Conservation (phyloP, 2,888 invertebrate species). For the Erebia epiphron region DNA sequence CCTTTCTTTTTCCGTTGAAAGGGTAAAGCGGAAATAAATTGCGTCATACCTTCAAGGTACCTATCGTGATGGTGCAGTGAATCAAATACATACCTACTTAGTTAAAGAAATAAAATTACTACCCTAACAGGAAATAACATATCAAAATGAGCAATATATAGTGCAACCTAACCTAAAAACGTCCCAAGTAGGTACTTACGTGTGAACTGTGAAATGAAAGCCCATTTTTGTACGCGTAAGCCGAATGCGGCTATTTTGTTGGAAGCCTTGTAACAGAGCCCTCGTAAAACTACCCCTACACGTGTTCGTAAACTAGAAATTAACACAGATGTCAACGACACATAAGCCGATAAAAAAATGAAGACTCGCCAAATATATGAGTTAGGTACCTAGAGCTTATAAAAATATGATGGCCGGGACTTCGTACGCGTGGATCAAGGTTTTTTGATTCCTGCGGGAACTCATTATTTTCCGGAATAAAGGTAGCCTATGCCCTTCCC, state of each 20-base stretch:
- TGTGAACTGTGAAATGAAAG: not conserved
- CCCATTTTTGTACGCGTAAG: not conserved
- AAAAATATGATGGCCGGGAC: not conserved
- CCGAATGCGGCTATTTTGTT: slow-evolving; percentile 2
- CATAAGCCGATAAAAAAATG: slow-evolving; percentile 15
- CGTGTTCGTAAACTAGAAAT: slow-evolving; percentile 20
- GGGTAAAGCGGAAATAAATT: slow-evolving; percentile 14
- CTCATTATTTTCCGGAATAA: too few relatives aligned
- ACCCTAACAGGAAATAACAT: not conserved
- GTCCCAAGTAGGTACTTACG: not conserved
- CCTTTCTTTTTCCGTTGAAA: slow-evolving; percentile 7
- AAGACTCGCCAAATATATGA: slow-evolving; percentile 5
- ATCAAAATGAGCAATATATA: not conserved
- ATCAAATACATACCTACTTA: not conserved
- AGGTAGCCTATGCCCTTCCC: too few relatives aligned
- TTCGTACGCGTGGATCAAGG: too few relatives aligned
- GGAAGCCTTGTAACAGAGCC: slow-evolving; percentile 21
- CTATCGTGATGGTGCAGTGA: not conserved
- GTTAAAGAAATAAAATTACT: not conserved
- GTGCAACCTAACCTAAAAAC: not conserved
- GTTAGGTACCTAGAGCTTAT: not conserved
- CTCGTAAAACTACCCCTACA: slow-evolving; percentile 13
- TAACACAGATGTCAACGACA: slow-evolving; percentile 29
- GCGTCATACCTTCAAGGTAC: slow-evolving; percentile 1
- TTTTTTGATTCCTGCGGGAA: too few relatives aligned